phyloP scores from a whole-genome alignment of 2,888 invertebrate genomes.

The Tuberolachnus salignus region DNA sequence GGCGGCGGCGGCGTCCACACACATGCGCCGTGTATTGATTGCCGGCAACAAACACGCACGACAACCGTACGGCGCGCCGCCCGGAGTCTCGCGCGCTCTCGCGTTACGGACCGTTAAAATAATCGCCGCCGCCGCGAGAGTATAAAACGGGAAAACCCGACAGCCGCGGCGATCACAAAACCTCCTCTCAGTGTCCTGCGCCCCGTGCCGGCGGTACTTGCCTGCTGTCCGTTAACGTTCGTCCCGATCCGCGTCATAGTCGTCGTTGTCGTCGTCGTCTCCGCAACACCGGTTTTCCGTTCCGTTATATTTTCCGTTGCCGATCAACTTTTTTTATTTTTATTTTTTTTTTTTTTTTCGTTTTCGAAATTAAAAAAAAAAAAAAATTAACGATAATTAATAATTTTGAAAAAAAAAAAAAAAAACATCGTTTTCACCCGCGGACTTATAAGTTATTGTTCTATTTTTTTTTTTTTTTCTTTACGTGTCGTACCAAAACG shows the following conservation, averaged over 20 bases:
- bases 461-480: too few species aligned
- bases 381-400: too few species aligned
- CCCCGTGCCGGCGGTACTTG: constrained; percentile 32
- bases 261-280: constrained; percentile 3
- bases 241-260: neutral
- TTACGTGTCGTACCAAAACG: too few species aligned
- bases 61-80: neutral
- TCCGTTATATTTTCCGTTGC: neutral
- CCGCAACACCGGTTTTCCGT: neutral
- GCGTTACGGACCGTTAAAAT: constrained; percentile 56
- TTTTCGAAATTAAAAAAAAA: too few species aligned
- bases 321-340: neutral
- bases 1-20: constrained; percentile 36
- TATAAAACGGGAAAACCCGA: constrained; percentile 56
- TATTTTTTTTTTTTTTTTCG: too few species aligned
- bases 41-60: constrained; percentile 50
- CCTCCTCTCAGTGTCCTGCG: constrained; percentile 45
- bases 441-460: too few species aligned
- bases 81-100: constrained; percentile 49
- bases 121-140: constrained; percentile 52
- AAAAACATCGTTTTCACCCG: too few species aligned
- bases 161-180: constrained; percentile 46
- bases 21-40: constrained; percentile 56
- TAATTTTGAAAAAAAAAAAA: too few species aligned
- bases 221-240: neutral